These are phyloP conservation scores for Lemur catta DNA, from an alignment of 2,797 vertebrate species.

Conservation along the genomic window DNA sequence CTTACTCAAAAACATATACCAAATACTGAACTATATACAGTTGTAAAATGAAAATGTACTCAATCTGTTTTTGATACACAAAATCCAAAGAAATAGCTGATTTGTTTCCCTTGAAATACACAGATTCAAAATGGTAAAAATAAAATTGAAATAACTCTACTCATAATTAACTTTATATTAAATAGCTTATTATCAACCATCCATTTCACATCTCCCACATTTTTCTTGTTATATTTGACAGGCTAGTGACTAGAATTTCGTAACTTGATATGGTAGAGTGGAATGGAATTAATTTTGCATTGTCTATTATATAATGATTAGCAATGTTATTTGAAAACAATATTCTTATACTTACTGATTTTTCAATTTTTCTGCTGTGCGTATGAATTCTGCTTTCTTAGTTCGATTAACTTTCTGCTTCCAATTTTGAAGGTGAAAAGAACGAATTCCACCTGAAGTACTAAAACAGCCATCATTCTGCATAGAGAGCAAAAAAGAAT, in stretches of 20 bases:
- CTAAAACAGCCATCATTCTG: conserved; percentile 80
- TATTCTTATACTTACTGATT: conserved; percentile 87
- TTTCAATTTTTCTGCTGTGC: conserved; percentile 87
- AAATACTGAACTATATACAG: background rate
- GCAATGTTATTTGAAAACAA: background rate
- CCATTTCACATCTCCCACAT: background rate
- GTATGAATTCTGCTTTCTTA: conserved; percentile 87
- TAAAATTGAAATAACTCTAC: background rate
- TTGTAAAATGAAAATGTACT: background rate
- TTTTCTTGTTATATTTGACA: background rate
- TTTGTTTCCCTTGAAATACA: conserved; percentile 31
- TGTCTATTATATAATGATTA: background rate
- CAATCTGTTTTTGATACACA: background rate
- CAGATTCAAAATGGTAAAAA: conserved; percentile 13
- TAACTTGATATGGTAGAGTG: background rate
- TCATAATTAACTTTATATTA: conserved; percentile 27
- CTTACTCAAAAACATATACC: background rate
- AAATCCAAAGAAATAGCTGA: background rate
- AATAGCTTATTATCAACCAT: background rate
- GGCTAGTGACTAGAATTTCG: background rate
- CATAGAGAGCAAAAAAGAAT: conserved; percentile 44
- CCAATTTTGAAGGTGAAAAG: conserved; percentile 72
- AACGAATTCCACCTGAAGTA: conserved; percentile 66
- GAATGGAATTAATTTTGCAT: background rate
- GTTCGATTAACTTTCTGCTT: conserved; percentile 80